phyloP scores from a whole-genome alignment of 2,113 vertebrate species.

The Triplophysa siluroides region DNA sequence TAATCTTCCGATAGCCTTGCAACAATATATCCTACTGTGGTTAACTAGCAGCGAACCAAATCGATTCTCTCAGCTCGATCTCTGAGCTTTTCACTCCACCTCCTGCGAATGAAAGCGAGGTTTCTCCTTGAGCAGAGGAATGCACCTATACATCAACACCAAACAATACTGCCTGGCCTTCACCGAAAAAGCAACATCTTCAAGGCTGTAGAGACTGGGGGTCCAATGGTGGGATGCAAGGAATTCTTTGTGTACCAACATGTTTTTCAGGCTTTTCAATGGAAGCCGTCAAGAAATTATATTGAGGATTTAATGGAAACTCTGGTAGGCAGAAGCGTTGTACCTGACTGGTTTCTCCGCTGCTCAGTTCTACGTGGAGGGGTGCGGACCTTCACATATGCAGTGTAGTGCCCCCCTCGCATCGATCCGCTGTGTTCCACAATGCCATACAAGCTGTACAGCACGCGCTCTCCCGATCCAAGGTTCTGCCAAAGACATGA shows the following conservation, averaged over 20 bases:
- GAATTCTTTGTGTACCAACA: background rate
- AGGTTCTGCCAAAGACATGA: slow-evolving; percentile 76
- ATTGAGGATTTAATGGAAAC: background rate
- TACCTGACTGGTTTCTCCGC: slow-evolving; percentile 82
- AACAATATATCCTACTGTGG: slow-evolving; percentile 12
- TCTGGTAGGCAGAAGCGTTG: slow-evolving; percentile 9
- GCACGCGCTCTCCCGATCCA: slow-evolving; percentile 78
- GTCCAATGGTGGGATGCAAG: background rate
- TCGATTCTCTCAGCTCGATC: background rate
- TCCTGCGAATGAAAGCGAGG: slow-evolving; percentile 8
- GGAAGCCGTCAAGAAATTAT: background rate
- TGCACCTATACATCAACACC: slow-evolving; percentile 27
- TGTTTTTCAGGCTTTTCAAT: slow-evolving; percentile 6
- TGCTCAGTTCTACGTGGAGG: slow-evolving; percentile 80
- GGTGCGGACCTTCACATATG: slow-evolving; percentile 91
- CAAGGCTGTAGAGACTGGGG: slow-evolving; percentile 27
- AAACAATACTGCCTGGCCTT: slow-evolving; percentile 31
- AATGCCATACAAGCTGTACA: slow-evolving; percentile 93
- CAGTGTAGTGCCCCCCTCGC: slow-evolving; percentile 92
- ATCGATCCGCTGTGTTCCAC: slow-evolving; percentile 96
- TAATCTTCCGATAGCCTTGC: slow-evolving; percentile 29
- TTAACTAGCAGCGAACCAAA: slow-evolving; percentile 44
- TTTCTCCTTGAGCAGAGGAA: slow-evolving; percentile 40
- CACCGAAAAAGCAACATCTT: background rate
- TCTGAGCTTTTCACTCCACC: background rate